A percentile compares a stretch with the other conserved stretches of the same genome.
These are phyloP conservation scores for Herpailurus yagouaroundi DNA, from an alignment of 2,113 vertebrate genomes.

Conservation along the genomic window DNA sequence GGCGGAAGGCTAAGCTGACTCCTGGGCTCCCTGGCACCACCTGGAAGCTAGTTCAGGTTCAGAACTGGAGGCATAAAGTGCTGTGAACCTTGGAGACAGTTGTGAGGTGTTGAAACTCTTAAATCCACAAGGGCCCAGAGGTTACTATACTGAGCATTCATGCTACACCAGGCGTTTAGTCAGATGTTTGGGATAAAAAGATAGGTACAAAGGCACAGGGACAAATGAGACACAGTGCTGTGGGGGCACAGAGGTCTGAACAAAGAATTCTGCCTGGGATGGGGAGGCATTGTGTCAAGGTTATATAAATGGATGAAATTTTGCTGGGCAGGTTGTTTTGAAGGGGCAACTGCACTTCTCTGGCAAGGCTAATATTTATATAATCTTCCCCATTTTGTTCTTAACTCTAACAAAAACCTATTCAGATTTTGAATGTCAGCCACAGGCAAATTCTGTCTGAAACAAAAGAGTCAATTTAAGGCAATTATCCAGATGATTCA, in stretches of 20 bases:
- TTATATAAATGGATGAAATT: neutral
- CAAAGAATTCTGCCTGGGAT: neutral
- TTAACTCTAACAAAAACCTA: neutral
- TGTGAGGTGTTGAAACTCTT: neutral
- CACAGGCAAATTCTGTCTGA: neutral
- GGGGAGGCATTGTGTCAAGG: too few relatives aligned
- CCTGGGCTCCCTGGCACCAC: neutral
- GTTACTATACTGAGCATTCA: neutral
- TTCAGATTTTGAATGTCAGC: neutral
- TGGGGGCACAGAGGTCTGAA: neutral
- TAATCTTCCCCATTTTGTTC: neutral
- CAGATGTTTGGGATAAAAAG: neutral
- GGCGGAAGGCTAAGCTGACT: neutral
- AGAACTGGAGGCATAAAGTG: too few relatives aligned
- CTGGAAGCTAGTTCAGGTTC: too few relatives aligned
- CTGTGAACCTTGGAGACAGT: neutral
- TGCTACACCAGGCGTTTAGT: neutral
- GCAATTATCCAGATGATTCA: conserved; percentile 43
- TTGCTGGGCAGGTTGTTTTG: neutral
- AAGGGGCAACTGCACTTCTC: neutral
- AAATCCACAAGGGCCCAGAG: neutral
- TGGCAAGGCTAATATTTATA: neutral
- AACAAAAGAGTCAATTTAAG: neutral
- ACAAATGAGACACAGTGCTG: neutral
- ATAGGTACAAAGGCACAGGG: too few relatives aligned